Conservation (phyloP, 53 echinoderm and acorn worm species). For the Temnopleurus reevesii region DNA sequence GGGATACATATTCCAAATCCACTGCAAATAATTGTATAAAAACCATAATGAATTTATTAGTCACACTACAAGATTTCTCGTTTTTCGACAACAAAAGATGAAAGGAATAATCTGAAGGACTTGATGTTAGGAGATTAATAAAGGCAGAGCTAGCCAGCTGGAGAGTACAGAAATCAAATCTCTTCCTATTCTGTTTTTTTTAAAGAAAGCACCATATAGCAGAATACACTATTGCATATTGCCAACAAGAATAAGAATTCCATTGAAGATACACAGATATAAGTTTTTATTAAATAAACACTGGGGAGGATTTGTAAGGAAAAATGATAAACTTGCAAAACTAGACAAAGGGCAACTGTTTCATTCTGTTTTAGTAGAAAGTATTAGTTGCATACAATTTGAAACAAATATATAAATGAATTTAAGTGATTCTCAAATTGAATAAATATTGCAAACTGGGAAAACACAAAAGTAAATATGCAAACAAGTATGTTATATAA, state of each 20-base stretch:
- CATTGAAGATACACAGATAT: not conserved
- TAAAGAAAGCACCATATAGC: conserved; percentile 58
- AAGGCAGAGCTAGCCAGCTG: too few species aligned
- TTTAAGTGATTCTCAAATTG: not conserved
- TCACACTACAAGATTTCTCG: too few species aligned
- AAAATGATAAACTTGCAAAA: conserved; percentile 39
- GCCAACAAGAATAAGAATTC: conserved; percentile 36
- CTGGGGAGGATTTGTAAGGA: conserved; percentile 1
- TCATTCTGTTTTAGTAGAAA: conserved; percentile 5
- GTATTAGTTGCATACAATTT: conserved; percentile 17
- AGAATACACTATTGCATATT: conserved; percentile 65
- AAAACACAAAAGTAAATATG: not conserved
- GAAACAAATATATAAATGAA: not conserved
- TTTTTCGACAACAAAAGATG: too few species aligned
- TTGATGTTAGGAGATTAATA: too few species aligned
- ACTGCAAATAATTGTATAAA: too few species aligned
- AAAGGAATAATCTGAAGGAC: too few species aligned
- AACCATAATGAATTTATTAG: too few species aligned
- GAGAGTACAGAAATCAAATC: not conserved
- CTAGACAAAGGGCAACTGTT: not conserved
- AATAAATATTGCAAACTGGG: conserved; percentile 55
- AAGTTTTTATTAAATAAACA: not conserved
- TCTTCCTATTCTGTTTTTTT: not conserved
- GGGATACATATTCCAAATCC: too few species aligned
- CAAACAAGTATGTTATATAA: not conserved